Conservation (phyloP, 1,140 invertebrate genomes). For the Dryas iulia region DNA sequence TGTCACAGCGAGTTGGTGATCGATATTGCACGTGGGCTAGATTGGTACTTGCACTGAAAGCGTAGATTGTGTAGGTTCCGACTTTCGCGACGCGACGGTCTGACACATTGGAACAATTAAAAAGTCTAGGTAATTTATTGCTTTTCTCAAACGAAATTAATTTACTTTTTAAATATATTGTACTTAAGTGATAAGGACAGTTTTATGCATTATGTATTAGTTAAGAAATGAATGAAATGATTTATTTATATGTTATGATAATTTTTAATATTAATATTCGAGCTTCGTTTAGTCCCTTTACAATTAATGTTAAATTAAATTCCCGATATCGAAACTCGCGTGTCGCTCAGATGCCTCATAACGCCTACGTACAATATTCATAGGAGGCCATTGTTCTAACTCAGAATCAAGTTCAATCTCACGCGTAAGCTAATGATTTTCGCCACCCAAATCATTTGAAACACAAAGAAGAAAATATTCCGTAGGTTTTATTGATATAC, state of each 20-base stretch:
- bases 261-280: neutral
- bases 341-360: neutral
- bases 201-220: neutral
- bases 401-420: constrained; percentile 43
- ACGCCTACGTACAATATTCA: constrained; percentile 31
- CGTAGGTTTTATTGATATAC: constrained; percentile 19
- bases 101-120: constrained; percentile 4
- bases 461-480: constrained; percentile 16
- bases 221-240: neutral
- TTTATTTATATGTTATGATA: too few species aligned
- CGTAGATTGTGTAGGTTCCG: neutral
- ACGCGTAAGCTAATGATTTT: constrained; percentile 13
- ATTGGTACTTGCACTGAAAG: constrained; percentile 11
- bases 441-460: neutral
- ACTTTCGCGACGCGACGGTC: neutral
- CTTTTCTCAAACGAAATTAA: neutral
- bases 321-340: neutral
- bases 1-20: constrained; percentile 9
- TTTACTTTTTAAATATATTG: neutral
- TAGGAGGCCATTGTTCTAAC: constrained; percentile 52
- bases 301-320: constrained; percentile 4
- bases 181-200: too few species aligned
- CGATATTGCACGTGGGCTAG: constrained; percentile 11
- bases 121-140: neutral
- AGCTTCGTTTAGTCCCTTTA: neutral